Evolutionary conservation across 1,140 invertebrate species (phyloP).

Genomic region (Psix sp.): DNA sequence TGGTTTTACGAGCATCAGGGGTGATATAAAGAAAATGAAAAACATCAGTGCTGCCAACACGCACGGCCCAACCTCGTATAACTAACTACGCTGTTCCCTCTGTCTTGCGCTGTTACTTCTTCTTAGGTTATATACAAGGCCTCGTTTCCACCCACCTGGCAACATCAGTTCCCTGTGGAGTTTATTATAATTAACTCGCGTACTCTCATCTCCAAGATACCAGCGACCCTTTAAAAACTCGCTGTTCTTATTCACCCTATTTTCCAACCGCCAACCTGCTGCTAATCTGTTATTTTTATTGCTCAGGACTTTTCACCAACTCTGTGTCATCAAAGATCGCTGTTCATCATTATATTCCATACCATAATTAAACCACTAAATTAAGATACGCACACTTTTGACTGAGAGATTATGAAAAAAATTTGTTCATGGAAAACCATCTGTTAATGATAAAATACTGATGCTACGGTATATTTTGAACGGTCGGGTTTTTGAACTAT

Average conservation of each 20-base stretch:
- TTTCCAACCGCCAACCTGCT: slow-evolving; percentile 48
- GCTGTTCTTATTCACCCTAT: slow-evolving; percentile 36
- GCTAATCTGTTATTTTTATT: slow-evolving; percentile 36
- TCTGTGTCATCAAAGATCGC: slow-evolving; percentile 49
- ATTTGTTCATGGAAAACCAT: too few species aligned
- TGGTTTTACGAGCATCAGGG: slow-evolving; percentile 88
- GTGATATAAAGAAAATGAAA: slow-evolving; percentile 92
- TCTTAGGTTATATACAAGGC: slow-evolving; percentile 69
- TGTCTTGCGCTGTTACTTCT: slow-evolving; percentile 65
- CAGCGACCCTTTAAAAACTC: slow-evolving; percentile 41
- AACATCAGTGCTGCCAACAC: slow-evolving; percentile 79
- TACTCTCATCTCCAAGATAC: slow-evolving; percentile 57
- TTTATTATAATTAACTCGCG: slow-evolving; percentile 73
- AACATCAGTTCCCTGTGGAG: slow-evolving; percentile 68
- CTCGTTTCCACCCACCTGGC: slow-evolving; percentile 34
- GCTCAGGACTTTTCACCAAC: slow-evolving; percentile 48
- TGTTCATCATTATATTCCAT: too few species aligned
- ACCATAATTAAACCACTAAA: too few species aligned
- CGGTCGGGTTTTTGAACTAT: too few species aligned
- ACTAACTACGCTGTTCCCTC: slow-evolving; percentile 71
- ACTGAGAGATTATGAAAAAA: too few species aligned
- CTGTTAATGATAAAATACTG: too few species aligned
- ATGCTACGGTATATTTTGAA: too few species aligned
- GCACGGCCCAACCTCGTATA: slow-evolving; percentile 69
- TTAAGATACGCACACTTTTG: not conserved